Evolutionary conservation across 2,888 invertebrate genomes (phyloP).

Genomic region (Pseudanteris insignis): DNA sequence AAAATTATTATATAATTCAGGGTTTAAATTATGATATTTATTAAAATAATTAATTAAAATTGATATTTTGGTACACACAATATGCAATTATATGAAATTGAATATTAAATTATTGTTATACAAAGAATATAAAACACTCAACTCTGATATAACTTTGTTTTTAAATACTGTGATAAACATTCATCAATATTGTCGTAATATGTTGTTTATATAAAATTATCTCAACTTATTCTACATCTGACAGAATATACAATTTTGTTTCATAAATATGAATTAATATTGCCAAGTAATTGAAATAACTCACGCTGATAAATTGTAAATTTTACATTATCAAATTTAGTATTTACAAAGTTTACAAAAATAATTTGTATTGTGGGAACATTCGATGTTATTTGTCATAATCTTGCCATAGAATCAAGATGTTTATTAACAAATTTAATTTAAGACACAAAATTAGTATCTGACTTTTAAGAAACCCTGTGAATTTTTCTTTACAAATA

Average conservation of each 20-base stretch:
- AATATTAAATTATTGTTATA: too few species aligned
- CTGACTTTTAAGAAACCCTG: slow-evolving; percentile 11
- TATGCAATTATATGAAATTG: background rate
- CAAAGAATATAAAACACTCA: too few species aligned
- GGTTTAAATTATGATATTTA: slow-evolving; percentile 33
- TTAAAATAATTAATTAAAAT: slow-evolving; percentile 12
- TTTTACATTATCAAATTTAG: slow-evolving; percentile 33
- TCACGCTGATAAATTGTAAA: slow-evolving; percentile 18
- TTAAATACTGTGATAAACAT: too few species aligned
- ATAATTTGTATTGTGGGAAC: too few species aligned
- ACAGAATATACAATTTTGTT: slow-evolving; percentile 28
- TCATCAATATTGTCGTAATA: slow-evolving; percentile 31
- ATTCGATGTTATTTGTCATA: too few species aligned
- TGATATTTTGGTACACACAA: slow-evolving; percentile 9
- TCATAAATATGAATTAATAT: slow-evolving; percentile 28
- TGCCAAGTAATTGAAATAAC: slow-evolving; percentile 32
- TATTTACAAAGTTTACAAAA: slow-evolving; percentile 35
- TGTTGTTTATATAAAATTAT: slow-evolving; percentile 15
- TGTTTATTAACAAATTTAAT: background rate
- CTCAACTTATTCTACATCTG: slow-evolving; percentile 27
- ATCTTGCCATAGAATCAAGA: background rate
- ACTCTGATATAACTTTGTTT: too few species aligned
- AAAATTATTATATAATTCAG: slow-evolving; percentile 15
- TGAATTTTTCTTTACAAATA: slow-evolving; percentile 16
- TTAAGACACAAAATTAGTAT: background rate